Percentiles rank a stretch among this genome's conserved stretches.
Conservation (phyloP, 2,113 vertebrate species). For the Halcyon malimbica region DNA sequence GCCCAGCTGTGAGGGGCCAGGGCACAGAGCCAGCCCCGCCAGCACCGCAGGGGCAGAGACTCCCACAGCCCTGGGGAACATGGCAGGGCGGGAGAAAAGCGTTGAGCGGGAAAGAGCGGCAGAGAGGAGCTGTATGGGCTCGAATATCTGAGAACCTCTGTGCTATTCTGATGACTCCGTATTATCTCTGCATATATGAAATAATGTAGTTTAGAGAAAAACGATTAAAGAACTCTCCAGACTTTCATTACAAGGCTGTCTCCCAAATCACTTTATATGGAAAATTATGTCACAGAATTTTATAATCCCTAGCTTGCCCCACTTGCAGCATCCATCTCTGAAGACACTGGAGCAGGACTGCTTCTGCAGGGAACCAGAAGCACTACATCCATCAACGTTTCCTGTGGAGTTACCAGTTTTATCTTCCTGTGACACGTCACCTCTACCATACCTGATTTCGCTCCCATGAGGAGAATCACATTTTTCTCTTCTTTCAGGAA, state of each 20-base stretch:
- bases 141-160: not conserved
- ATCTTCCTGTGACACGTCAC: not conserved
- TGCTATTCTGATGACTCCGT: not conserved
- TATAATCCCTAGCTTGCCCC: not conserved
- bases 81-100: not conserved
- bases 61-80: accelerated
- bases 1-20: not conserved
- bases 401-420: not conserved
- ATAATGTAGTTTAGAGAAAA: not conserved
- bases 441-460: not conserved
- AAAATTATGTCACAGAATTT: not conserved
- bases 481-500: not conserved
- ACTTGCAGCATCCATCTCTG: not conserved
- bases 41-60: not conserved
- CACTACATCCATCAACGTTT: not conserved
- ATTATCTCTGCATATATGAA: not conserved
- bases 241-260: not conserved
- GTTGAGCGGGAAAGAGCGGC: not conserved
- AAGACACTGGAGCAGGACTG: not conserved
- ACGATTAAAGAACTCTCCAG: not conserved
- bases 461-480: not conserved
- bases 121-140: not conserved
- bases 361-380: not conserved
- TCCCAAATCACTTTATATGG: not conserved
- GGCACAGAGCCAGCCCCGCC: not conserved